Conservation (phyloP, 2,888 invertebrate species). For the Itoplectis maculator region DNA sequence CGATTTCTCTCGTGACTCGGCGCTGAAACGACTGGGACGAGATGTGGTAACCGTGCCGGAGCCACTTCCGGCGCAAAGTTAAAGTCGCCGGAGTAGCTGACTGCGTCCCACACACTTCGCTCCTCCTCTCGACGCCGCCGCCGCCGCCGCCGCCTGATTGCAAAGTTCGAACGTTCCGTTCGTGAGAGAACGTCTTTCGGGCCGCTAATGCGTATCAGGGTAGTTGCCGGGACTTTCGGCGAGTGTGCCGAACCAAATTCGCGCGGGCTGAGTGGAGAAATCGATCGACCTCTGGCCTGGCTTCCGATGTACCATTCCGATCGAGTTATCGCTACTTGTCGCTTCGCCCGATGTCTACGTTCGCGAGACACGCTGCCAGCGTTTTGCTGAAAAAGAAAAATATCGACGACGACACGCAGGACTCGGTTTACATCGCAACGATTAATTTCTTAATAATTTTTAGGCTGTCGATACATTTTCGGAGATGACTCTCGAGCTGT, state of each 20-base stretch:
- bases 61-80: slow-evolving; percentile 48
- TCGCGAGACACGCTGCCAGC: slow-evolving; percentile 9
- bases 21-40: slow-evolving; percentile 15
- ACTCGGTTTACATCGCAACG: no score
- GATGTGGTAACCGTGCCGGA: slow-evolving; percentile 9
- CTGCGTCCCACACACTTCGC: slow-evolving; percentile 3
- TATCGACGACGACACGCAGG: slow-evolving; percentile 36
- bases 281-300: slow-evolving; percentile 30
- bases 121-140: background rate
- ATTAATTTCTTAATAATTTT: no score
- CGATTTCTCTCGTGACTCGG: background rate
- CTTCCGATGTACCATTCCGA: background rate
- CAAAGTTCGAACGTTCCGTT: slow-evolving; percentile 57
- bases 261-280: slow-evolving; percentile 17
- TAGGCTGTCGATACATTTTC: no score
- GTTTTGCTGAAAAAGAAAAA: slow-evolving; percentile 35
- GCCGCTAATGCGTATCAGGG: slow-evolving; percentile 17
- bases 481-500: no score
- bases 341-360: background rate
- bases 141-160: slow-evolving; percentile 46
- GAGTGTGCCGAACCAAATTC: slow-evolving; percentile 20
- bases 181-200: slow-evolving; percentile 13
- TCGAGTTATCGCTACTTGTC: background rate
- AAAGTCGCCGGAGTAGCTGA: slow-evolving; percentile 13
- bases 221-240: slow-evolving; percentile 8